A percentile compares a stretch with the other conserved stretches of the same genome.
Conservation (phyloP, 1,140 invertebrate species). For the Caenorhabditis brenneri region DNA sequence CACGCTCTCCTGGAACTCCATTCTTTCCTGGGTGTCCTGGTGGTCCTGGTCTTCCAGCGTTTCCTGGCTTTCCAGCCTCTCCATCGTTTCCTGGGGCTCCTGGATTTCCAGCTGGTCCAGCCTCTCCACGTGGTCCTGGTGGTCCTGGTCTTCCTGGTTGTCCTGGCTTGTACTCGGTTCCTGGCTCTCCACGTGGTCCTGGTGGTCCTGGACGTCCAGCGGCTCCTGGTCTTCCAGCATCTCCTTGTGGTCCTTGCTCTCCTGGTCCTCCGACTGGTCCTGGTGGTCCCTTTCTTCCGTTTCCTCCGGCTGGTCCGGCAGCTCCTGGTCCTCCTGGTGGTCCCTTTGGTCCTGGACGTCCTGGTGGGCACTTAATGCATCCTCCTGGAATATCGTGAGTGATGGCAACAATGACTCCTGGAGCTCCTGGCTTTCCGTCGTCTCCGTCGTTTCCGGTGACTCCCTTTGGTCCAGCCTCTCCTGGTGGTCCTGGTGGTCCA, state of each 20-base stretch:
- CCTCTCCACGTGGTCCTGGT: conserved; percentile 41
- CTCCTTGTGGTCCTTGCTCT: conserved; percentile 46
- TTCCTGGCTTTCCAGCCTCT: conserved; percentile 49
- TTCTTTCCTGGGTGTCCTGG: conserved; percentile 45
- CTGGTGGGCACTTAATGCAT: conserved; percentile 53
- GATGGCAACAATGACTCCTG: conserved; percentile 48
- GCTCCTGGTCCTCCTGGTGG: conserved; percentile 49
- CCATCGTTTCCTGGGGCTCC: conserved; percentile 51
- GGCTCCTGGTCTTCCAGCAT: conserved; percentile 37
- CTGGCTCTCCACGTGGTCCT: conserved; percentile 50
- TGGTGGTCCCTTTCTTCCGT: conserved; percentile 45
- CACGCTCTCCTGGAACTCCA: conserved; percentile 43
- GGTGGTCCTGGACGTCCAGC: conserved; percentile 48
- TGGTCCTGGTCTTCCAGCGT: conserved; percentile 42
- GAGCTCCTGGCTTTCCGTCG: conserved; percentile 51
- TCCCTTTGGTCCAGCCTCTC: conserved; percentile 52
- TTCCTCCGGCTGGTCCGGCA: conserved; percentile 45
- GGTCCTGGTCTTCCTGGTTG: conserved; percentile 35
- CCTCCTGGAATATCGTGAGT: conserved; percentile 48
- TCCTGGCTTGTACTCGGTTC: conserved; percentile 50
- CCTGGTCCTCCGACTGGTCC: conserved; percentile 46
- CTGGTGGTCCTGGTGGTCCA: conserved; percentile 56
- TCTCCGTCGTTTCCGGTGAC: conserved; percentile 46
- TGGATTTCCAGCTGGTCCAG: conserved; percentile 49
- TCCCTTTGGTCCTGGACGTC: conserved; percentile 49